Conservation (phyloP, 2,797 vertebrate genomes). For the Fistularia commersonii region DNA sequence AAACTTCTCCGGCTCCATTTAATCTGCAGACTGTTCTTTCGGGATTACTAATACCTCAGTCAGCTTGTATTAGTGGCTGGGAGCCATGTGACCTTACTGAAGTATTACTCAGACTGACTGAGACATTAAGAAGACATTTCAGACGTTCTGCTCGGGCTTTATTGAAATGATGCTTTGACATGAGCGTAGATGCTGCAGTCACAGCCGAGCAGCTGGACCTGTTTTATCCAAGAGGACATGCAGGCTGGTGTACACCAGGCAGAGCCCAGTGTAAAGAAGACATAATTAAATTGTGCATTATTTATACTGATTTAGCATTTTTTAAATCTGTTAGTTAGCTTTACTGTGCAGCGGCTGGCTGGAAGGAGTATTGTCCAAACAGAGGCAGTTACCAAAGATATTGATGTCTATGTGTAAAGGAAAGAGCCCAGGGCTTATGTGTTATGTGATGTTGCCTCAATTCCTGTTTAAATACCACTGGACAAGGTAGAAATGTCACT, state of each 20-base stretch:
- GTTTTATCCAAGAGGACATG: conserved; percentile 22
- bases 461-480: conserved; percentile 36
- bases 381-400: background rate
- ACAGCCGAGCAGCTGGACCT: conserved; percentile 15
- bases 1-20: conserved; percentile 54
- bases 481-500: conserved; percentile 52
- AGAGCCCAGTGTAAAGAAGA: conserved; percentile 6
- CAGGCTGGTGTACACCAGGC: background rate
- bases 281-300: background rate
- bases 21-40: conserved; percentile 51
- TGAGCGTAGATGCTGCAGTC: conserved; percentile 29
- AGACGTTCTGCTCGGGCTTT: conserved; percentile 36
- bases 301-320: conserved; percentile 6
- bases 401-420: conserved; percentile 7
- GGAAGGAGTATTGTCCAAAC: conserved; percentile 8
- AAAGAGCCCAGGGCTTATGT: conserved; percentile 22
- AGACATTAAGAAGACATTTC: conserved; percentile 51
- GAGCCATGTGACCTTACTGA: conserved; percentile 49
- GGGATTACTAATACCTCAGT: conserved; percentile 52
- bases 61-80: conserved; percentile 41
- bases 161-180: conserved; percentile 41
- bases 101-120: conserved; percentile 38
- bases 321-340: conserved; percentile 7
- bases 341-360: conserved; percentile 1
- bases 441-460: conserved; percentile 14